A percentile compares a stretch with the other conserved stretches of the same genome.
Evolutionary conservation across 2,113 vertebrate genomes (phyloP).

Genomic region (Nannospalax galili): DNA sequence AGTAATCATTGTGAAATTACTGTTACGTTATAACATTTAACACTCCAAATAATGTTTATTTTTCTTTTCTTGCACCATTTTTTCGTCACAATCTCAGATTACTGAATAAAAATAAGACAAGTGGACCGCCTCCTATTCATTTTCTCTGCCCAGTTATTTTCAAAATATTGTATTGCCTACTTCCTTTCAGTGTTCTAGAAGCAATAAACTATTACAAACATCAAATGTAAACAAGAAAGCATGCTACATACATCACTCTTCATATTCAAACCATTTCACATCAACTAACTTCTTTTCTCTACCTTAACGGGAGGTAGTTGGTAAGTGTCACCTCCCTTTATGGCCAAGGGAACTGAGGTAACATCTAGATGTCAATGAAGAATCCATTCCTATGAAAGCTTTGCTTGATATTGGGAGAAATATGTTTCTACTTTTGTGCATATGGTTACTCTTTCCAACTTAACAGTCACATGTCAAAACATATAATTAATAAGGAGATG

Average conservation of each 20-base stretch:
- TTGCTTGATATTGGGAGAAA: constrained; percentile 75
- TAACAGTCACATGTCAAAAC: constrained; percentile 53
- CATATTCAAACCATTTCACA: constrained; percentile 77
- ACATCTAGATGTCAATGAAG: constrained; percentile 76
- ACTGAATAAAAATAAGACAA: constrained; percentile 65
- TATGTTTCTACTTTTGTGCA: constrained; percentile 52
- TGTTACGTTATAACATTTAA: constrained; percentile 74
- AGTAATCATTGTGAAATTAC: constrained; percentile 65
- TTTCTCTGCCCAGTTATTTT: constrained; percentile 74
- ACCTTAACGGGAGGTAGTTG: constrained; percentile 80
- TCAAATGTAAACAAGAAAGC: constrained; percentile 77
- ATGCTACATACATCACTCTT: constrained; percentile 68
- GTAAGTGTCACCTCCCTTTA: constrained; percentile 80
- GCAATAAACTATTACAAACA: constrained; percentile 77
- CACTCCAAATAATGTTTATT: constrained; percentile 52
- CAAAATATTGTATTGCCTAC: constrained; percentile 55
- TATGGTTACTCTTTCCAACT: constrained; percentile 61
- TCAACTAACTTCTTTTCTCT: constrained; percentile 77
- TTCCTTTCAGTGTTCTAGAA: constrained; percentile 68
- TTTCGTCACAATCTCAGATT: constrained; percentile 63
- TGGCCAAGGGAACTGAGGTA: constrained; percentile 75
- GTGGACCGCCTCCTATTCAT: constrained; percentile 78
- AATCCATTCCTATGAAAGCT: constrained; percentile 69
- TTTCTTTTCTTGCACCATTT: constrained; percentile 74
- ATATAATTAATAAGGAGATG: constrained; percentile 65